phyloP scores from a whole-genome alignment of 2,797 vertebrate species.

The Oreochromis mossambicus region DNA sequence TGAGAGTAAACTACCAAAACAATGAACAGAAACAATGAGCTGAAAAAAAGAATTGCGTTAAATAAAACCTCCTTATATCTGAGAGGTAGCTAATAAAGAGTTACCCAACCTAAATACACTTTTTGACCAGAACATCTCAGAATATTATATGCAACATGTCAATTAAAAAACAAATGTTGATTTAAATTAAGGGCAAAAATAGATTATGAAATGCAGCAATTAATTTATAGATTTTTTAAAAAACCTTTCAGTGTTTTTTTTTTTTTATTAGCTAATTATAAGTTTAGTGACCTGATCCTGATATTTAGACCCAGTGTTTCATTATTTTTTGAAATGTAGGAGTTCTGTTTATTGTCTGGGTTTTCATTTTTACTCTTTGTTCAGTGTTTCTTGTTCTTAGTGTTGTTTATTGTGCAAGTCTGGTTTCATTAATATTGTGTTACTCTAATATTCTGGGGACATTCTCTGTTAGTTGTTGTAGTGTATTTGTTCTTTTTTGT shows the following conservation, averaged over 20 bases:
- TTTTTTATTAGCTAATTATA: not conserved
- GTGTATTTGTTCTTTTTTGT: not conserved
- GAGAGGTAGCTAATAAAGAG: not conserved
- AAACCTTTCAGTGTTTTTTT: not conserved
- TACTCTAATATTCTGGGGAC: not conserved
- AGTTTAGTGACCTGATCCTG: not conserved
- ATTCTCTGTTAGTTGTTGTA: not conserved
- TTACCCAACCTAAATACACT: not conserved
- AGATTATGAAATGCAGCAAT: not conserved
- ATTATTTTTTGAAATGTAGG: not conserved
- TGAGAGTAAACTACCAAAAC: not conserved
- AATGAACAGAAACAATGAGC: not conserved
- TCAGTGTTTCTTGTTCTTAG: not conserved
- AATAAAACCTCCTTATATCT: not conserved
- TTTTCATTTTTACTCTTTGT: not conserved
- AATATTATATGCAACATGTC: not conserved
- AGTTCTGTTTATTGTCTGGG: not conserved
- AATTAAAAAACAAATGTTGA: not conserved
- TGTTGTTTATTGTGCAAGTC: not conserved
- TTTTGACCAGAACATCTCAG: not conserved
- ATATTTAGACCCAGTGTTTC: not conserved
- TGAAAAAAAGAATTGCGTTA: not conserved
- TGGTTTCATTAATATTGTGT: not conserved
- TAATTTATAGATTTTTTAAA: rapidly evolving
- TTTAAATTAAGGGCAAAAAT: not conserved